Evolutionary conservation across 2,888 invertebrate species (phyloP), one percentile per base, ranked within the genome.

Genomic region (Noctuana brunneofusca): DNA sequence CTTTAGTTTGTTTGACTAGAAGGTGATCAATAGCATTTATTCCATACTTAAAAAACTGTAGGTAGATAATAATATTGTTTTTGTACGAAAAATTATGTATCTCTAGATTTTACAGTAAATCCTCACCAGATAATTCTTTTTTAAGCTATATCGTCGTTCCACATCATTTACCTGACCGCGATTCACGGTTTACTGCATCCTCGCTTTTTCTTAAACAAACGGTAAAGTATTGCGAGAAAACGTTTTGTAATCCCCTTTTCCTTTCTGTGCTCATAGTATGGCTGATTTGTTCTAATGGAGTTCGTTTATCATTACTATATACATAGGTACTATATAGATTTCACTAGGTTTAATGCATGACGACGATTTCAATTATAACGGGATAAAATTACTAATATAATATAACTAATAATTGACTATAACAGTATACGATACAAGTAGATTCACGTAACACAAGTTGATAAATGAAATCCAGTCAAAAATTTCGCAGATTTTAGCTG

Each of bases 131-230:
- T 48, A 48, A 48, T 22, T 24, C 12, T 24, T 48, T 48, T 48
- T 48, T 11, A 22, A 48, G 24, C 48, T 48, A 48, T 41, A 22
- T 54, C 54, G 14, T 22, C 41, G 24, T 54, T 54, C 54, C 54
- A 54, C 38, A 22, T 38, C 54, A 54, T 54, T 54, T 54, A 54
- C 54, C 54, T 54, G 54, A 54, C 54, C 54, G n/a, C 38, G 24
- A 38, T 54, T 54, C 14, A 41, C 54, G 54, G 14, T 54, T 54
- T 38, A 38, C 38, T 38, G 54, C 54, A 38, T 54, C 22, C 22
- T 22, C 54, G 54, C 54, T 38, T 54, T 54, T 38, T 54, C 54
- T 54, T 41, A 41, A 54, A 41, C 54, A 54, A 54, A 38, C 20
- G n/a, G 20, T 22, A 41, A 24, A n/a, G 38, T 53, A 53, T 53